These are phyloP conservation scores for Onychomys arenicola DNA, from an alignment of 2,797 vertebrate genomes.

Conservation along the genomic window DNA sequence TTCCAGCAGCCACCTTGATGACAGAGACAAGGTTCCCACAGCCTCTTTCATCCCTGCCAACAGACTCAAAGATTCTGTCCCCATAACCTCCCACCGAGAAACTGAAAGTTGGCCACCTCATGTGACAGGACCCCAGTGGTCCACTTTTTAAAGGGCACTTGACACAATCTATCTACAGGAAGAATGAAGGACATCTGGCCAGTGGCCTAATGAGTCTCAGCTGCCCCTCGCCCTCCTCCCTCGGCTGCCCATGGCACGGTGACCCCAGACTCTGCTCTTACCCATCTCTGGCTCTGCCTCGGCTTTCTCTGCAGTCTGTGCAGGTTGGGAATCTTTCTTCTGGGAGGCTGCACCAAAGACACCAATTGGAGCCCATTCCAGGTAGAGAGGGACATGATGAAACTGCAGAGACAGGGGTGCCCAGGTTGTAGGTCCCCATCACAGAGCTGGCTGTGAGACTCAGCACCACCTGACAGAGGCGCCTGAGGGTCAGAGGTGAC, in stretches of 20 bases:
- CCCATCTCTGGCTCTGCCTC: conserved; percentile 36
- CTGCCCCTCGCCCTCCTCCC: fast-evolving
- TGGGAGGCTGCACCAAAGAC: conserved; percentile 89
- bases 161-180: not conserved
- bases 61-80: not conserved
- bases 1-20: no score
- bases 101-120: not conserved
- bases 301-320: not conserved
- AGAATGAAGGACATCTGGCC: no score
- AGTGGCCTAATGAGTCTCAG: fast-evolving
- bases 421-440: not conserved
- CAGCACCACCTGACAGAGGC: not conserved
- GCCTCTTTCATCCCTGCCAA: not conserved
- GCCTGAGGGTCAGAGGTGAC: not conserved
- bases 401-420: conserved; percentile 89
- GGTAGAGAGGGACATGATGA: conserved; percentile 94
- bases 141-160: not conserved
- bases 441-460: not conserved
- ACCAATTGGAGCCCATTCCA: conserved; percentile 97
- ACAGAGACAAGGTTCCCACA: not conserved
- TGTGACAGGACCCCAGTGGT: fast-evolving
- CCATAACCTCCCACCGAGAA: not conserved
- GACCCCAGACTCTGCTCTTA: not conserved
- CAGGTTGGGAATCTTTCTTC: conserved; percentile 55
- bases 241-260: fast-evolving